These are phyloP conservation scores for Blastobasis lacticolella DNA, from an alignment of 2,888 invertebrate species.

Conservation along the genomic window DNA sequence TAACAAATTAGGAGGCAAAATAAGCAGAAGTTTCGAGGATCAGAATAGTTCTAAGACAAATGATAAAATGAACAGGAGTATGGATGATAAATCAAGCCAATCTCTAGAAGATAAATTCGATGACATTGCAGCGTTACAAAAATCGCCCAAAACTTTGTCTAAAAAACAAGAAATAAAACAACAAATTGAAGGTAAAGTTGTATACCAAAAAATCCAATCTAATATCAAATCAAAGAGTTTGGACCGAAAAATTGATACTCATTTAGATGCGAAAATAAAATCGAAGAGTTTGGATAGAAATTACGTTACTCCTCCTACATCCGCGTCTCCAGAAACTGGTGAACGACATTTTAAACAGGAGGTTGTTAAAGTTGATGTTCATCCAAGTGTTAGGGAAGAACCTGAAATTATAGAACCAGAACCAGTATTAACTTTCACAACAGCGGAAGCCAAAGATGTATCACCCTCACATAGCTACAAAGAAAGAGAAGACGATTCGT, in stretches of 20 bases:
- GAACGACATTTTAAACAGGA: conserved; percentile 68
- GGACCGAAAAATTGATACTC: conserved; percentile 76
- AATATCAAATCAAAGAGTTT: conserved; percentile 79
- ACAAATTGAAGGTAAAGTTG: conserved; percentile 77
- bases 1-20: conserved; percentile 71
- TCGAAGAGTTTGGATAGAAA: conserved; percentile 81
- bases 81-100: conserved; percentile 76
- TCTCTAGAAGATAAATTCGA: conserved; percentile 77
- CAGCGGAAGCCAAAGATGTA: conserved; percentile 34
- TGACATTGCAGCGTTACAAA: conserved; percentile 69
- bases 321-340: conserved; percentile 37
- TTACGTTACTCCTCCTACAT: conserved; percentile 61
- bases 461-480: conserved; percentile 57
- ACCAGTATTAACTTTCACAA: conserved; percentile 7
- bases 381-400: conserved; percentile 47
- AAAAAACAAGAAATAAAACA: conserved; percentile 77
- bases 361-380: conserved; percentile 64
- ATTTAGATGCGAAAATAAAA: conserved; percentile 74
- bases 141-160: conserved; percentile 74
- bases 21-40: conserved; percentile 77
- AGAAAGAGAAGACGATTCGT: conserved; percentile 65
- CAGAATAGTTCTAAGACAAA: conserved; percentile 69
- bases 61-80: conserved; percentile 76
- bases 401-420: not conserved
- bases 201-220: conserved; percentile 71